Base-by-base conservation (phyloP, 2,113 vertebrate species). In the Anolis sagrei region DNA sequence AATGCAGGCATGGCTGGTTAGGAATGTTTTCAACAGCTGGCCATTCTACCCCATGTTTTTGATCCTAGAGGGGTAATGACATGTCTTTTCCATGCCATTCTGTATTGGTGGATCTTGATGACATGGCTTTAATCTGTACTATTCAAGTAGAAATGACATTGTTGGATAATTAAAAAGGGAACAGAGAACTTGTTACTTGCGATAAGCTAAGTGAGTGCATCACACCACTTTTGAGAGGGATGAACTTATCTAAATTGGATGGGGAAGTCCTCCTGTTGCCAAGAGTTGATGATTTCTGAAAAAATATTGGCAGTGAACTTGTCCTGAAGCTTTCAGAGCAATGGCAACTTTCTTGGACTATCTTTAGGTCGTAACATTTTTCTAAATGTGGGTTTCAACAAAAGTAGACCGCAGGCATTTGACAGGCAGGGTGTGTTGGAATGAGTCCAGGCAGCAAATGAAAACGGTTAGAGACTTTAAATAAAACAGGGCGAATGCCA, bases 11-110 rank as follows among this genome's bases (percentile, higher is more conserved):
- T n/a, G n/a, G n/a, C n/a, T n/a, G n/a, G n/a, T n/a, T n/a, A n/a
- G n/a, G n/a, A n/a, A n/a, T n/a, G n/a, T 44, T 81, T 54, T 81
- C 78, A 86, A 39, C 77, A 80, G 61, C 44, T 86, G 77, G 44
- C 9, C 48, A 27, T 75, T 11, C 2, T 16, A 64, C 23, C 7
- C 61, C 39, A 13, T 48, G 25, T 21, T 80, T 80, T 66, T 79
- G 39, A 81, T 75, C 36, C 81, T 74, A 62, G 51, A 25, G 68
- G 69, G 73, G 54, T 27, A 74, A 75, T 80, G 51, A 36, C 18
- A 19, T 48, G 49, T 7, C 54, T 36, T 18, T 44, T 85, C 79
- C 48, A 27, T 73, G 68, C 27, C 14, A 10, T 5, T 73, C 51
- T 74, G 36, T 75, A 39, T 74, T 80, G 34, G 84, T 86, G n/a